These are phyloP conservation scores for Polyodon spathula DNA, from an alignment of 2,113 vertebrate species.

Conservation along the genomic window DNA sequence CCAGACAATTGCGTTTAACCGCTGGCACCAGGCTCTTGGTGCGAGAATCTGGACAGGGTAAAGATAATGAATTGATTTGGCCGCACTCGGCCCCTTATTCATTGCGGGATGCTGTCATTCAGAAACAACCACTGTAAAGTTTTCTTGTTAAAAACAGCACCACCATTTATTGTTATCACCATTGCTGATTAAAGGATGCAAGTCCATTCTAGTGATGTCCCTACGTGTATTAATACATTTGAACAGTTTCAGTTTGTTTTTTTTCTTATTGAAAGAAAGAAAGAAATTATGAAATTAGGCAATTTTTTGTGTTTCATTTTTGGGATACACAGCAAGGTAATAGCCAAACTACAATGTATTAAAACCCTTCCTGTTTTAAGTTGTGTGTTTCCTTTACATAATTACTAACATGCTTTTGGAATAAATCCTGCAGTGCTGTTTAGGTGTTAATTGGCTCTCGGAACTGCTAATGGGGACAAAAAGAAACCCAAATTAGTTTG, in stretches of 20 bases:
- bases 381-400: slow-evolving; percentile 61
- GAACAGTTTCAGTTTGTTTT: too few relatives aligned
- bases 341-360: slow-evolving; percentile 24
- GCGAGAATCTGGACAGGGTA: slow-evolving; percentile 38
- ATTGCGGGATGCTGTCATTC: slow-evolving; percentile 41
- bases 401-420: slow-evolving; percentile 69
- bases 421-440: slow-evolving; percentile 59
- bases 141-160: slow-evolving; percentile 10
- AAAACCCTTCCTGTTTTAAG: slow-evolving; percentile 60
- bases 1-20: slow-evolving; percentile 17
- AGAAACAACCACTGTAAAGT: slow-evolving; percentile 9
- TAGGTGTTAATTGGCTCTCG: slow-evolving; percentile 82
- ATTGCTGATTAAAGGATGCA: too few relatives aligned
- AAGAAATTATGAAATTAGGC: too few relatives aligned
- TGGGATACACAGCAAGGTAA: neutral
- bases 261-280: too few relatives aligned
- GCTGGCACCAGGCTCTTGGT: slow-evolving; percentile 44
- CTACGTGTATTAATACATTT: too few relatives aligned
- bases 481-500: slow-evolving; percentile 51
- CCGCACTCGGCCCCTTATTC: slow-evolving; percentile 10
- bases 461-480: slow-evolving; percentile 62
- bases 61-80: slow-evolving; percentile 35
- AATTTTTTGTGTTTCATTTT: neutral
- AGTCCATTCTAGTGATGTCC: too few relatives aligned
- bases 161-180: too few relatives aligned